Evolutionary conservation across 2,797 vertebrate species (phyloP), one percentile per base, ranked within the genome.

Genomic region (Mallotus villosus): DNA sequence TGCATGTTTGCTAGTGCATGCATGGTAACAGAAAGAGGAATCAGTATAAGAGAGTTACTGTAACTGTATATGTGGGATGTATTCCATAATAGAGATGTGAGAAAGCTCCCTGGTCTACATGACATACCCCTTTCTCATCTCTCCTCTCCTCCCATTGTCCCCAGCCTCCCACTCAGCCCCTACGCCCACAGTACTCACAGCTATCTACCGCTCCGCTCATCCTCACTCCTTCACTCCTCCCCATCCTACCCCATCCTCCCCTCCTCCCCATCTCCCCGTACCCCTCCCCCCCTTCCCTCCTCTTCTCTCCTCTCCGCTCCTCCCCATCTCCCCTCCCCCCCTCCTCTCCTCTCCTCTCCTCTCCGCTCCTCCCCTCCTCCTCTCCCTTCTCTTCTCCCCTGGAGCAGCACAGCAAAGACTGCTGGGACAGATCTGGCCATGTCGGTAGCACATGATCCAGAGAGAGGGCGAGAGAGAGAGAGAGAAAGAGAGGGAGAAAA

Each of bases 361-460:
- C 32, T 34, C 8, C 49, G 3, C 51, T 53, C 17, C 51, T n/a
- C 51, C 2, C 6, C 6, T n/a, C 51, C 19, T 6, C 51, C 14
- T 16, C 46, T 51, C 49, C 49, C 51, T 55, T 11, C 51, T n/a
- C 51, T n/a, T n/a, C 19, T n/a, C 51, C 51, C 19, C 51, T 55
- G 51, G 19, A 55, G 51, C 19, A n/a, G 51, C 51, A 85, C 88
- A 82, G 85, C 83, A 81, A 63, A 69, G 81, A 58, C 79, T 82
- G 89, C 86, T 82, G 89, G 89, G 89, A 90, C 85, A 74, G 76
- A 84, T 84, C 82, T 76, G 70, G 83, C 81, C 80, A 92, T 83
- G 85, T 91, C 91, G 87, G 86, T 81, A 90, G 81, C 92, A 93
- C 85, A 90, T 90, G 91, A 89, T 73, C 25, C 27, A 59, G 58